Evolutionary conservation across 2,113 vertebrate species (phyloP).

Genomic region (Nyctibius bracteatus): DNA sequence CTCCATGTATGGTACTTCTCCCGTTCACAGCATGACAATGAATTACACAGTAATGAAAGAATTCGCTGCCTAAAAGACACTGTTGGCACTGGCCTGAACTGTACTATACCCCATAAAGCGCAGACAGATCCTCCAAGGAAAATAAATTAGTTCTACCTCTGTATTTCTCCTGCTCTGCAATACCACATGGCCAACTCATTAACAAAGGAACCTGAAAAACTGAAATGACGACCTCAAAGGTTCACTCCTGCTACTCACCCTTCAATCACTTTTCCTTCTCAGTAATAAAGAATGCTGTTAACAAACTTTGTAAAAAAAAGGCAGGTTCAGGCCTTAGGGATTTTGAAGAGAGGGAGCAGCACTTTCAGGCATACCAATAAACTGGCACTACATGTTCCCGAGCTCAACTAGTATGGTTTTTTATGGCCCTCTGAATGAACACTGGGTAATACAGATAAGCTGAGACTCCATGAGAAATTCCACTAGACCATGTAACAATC

Average conservation of each 20-base stretch:
- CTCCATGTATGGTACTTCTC: conserved; percentile 62
- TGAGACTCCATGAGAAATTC: conserved; percentile 4
- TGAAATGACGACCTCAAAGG: neutral
- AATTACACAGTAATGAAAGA: conserved; percentile 48
- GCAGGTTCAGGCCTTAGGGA: neutral
- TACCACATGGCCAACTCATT: neutral
- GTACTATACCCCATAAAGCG: neutral
- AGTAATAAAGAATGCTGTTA: neutral
- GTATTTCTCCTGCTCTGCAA: neutral
- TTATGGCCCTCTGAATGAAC: conserved; percentile 1
- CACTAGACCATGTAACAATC: neutral
- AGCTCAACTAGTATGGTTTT: neutral
- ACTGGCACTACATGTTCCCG: neutral
- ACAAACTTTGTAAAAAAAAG: neutral
- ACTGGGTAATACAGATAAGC: neutral
- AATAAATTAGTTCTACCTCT: neutral
- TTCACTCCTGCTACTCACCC: neutral
- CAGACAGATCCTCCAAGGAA: neutral
- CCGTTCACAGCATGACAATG: neutral
- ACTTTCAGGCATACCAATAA: neutral
- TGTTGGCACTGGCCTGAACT: neutral
- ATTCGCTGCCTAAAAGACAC: conserved; percentile 24
- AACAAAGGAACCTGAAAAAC: neutral
- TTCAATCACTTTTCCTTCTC: neutral
- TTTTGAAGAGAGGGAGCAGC: neutral